A percentile compares a stretch with the other conserved stretches of the same genome.
Conservation (phyloP, 2,113 vertebrate genomes). For the Marcusenius ussheri region DNA sequence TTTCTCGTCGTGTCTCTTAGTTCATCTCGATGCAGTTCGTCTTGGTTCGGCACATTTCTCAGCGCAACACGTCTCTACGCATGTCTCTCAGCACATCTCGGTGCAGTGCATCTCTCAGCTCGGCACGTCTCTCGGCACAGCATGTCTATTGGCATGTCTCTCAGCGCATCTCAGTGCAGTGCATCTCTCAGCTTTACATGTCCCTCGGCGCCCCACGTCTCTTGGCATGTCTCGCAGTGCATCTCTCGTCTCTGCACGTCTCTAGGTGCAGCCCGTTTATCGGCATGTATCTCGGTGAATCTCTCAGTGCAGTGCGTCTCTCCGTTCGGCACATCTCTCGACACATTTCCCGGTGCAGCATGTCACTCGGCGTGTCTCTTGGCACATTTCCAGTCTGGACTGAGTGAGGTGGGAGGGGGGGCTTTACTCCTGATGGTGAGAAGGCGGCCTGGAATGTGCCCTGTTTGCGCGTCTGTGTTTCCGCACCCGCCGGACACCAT, state of each 20-base stretch:
- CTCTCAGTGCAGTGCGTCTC: neutral
- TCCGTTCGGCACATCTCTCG: neutral
- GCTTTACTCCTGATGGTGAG: neutral
- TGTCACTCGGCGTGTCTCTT: neutral
- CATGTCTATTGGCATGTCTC: neutral
- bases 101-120: neutral
- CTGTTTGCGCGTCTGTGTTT: neutral
- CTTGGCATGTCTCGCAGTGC: neutral
- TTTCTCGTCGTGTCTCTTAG: neutral
- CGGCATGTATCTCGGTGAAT: neutral
- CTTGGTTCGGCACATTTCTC: neutral
- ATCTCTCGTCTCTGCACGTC: neutral
- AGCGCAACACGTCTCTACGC: too few relatives aligned
- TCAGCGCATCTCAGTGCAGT: neutral
- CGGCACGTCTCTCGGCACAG: too few relatives aligned
- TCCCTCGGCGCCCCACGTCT: neutral
- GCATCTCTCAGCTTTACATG: neutral
- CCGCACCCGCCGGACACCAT: neutral
- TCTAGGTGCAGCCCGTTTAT: neutral
- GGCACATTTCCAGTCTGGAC: neutral
- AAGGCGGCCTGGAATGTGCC: neutral
- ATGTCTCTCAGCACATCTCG: neutral
- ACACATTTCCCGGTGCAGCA: neutral
- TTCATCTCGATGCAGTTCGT: neutral
- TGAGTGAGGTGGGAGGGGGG: neutral